These are phyloP conservation scores for Tyrophagus putrescentiae DNA, from an alignment of 1,140 invertebrate species.

Conservation along the genomic window DNA sequence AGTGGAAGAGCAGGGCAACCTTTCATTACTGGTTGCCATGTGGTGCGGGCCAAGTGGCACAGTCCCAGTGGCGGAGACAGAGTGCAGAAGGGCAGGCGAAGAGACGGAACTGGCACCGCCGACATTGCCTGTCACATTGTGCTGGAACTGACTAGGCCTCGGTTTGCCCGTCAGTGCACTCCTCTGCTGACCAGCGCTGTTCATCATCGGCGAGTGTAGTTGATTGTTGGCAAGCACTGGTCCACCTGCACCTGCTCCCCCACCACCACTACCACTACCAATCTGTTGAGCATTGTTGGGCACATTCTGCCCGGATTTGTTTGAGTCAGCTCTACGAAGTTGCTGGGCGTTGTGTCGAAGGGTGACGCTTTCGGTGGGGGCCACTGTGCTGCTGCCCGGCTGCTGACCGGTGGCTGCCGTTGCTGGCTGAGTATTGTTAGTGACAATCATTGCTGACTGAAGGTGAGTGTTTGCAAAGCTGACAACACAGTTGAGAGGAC, in stretches of 20 bases:
- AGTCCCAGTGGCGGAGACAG: not conserved
- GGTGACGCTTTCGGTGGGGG: no score
- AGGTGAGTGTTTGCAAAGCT: no score
- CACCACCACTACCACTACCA: no score
- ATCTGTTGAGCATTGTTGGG: no score
- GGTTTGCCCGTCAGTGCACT: not conserved
- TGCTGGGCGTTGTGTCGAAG: not conserved
- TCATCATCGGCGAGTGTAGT: not conserved
- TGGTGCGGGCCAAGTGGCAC: not conserved
- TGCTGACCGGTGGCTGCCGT: no score
- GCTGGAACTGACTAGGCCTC: not conserved
- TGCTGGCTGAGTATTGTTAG: no score
- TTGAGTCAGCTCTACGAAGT: not conserved
- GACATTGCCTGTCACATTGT: not conserved
- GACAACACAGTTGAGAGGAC: no score
- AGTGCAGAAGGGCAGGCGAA: not conserved
- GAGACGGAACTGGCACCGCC: not conserved
- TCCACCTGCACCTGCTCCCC: no score
- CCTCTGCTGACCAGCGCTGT: not conserved
- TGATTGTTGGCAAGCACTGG: no score
- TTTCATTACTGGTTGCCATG: not conserved
- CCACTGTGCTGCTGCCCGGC: no score
- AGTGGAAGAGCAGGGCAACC: not conserved
- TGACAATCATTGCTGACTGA: no score
- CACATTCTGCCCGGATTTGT: slow-evolving; percentile 1